phyloP scores from a whole-genome alignment of 2,797 vertebrate genomes.

The Lepidocolaptes lacrymiger region DNA sequence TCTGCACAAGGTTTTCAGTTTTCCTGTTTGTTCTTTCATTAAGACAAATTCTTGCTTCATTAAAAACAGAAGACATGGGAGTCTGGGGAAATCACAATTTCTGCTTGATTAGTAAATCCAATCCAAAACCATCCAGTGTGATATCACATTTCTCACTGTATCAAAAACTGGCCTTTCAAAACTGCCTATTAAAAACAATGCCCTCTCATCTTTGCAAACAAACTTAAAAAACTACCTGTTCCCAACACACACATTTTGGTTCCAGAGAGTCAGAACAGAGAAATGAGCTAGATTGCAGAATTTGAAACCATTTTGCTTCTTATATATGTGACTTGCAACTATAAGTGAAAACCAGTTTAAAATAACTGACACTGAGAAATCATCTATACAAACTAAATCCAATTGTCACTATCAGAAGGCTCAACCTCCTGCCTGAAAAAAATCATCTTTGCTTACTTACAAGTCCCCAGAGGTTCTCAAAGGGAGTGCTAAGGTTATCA shows the following conservation, averaged over 20 bases:
- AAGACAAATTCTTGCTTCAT: neutral
- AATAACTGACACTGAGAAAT: neutral
- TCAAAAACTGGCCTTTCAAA: neutral
- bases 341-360: neutral
- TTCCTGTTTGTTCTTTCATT: neutral
- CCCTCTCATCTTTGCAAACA: neutral
- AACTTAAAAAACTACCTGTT: neutral
- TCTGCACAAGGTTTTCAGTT: neutral
- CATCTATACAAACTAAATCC: neutral
- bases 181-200: neutral
- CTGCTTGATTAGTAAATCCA: neutral
- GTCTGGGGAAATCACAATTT: neutral
- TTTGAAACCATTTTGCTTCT: neutral
- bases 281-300: neutral
- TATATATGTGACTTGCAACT: neutral
- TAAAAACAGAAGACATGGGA: neutral
- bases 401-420: neutral
- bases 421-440: neutral
- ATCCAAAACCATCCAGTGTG: neutral
- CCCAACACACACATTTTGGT: neutral
- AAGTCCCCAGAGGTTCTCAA: neutral
- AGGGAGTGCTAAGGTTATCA: neutral
- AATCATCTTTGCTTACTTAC: neutral
- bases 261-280: neutral
- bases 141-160: neutral